Percentiles rank a stretch among this genome's conserved stretches.
These are phyloP conservation scores for Capromys pilorides DNA, from an alignment of 2,797 vertebrate species.

Conservation along the genomic window DNA sequence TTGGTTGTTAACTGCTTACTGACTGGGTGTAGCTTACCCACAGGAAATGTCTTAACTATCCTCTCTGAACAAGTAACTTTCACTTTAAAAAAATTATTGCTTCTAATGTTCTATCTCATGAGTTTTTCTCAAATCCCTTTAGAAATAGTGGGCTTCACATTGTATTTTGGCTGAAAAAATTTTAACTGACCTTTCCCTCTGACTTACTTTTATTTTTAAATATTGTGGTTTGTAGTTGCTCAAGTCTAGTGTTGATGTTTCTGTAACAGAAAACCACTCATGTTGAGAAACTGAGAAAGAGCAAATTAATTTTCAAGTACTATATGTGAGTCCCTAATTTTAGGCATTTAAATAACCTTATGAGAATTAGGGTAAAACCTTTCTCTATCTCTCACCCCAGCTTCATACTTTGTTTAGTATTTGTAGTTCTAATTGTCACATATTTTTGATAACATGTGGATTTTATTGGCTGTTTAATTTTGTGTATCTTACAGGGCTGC, in stretches of 20 bases:
- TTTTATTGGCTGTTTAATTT: conserved; percentile 41
- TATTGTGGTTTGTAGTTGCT: conserved; percentile 52
- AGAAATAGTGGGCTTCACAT: background rate
- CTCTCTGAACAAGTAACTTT: conserved; percentile 45
- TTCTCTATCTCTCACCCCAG: background rate
- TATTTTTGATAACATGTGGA: conserved; percentile 25
- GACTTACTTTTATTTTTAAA: conserved; percentile 68
- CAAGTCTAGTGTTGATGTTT: conserved; percentile 57
- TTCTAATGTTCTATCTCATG: background rate
- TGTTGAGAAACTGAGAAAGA: conserved; percentile 47
- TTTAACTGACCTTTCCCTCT: conserved; percentile 18
- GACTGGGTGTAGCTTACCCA: conserved; percentile 75
- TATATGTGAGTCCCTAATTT: background rate
- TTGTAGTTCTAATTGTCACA: background rate
- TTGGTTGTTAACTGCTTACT: conserved; percentile 65
- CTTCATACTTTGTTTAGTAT: conserved; percentile 39
- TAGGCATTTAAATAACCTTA: conserved; percentile 26
- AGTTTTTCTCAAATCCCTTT: conserved; percentile 43
- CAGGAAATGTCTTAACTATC: conserved; percentile 82
- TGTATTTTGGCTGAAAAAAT: background rate
- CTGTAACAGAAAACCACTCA: conserved; percentile 61
- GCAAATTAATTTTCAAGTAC: conserved; percentile 50
- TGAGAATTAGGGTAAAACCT: conserved; percentile 36
- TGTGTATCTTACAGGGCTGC: background rate
- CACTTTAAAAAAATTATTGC: background rate